phyloP scores from a whole-genome alignment of 2,113 vertebrate genomes.

The Phalacrocorax brasilianus region DNA sequence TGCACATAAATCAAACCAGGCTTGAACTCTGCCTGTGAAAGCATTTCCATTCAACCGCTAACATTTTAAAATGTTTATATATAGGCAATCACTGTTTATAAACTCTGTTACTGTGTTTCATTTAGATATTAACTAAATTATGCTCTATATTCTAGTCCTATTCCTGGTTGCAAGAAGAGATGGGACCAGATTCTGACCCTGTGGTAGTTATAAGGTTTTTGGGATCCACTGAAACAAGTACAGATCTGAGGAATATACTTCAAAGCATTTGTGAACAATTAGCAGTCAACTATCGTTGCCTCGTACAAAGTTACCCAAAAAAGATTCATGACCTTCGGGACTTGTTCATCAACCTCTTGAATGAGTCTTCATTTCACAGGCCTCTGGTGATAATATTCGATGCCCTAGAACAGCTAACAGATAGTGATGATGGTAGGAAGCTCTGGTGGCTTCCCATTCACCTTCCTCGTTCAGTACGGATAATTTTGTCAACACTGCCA shows the following conservation, averaged over 20 bases:
- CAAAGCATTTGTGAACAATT: conserved; percentile 96
- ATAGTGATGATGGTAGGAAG: conserved; percentile 90
- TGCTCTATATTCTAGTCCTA: conserved; percentile 85
- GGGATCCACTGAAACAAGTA: conserved; percentile 88
- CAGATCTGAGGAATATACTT: conserved; percentile 88
- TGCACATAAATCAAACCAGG: neutral
- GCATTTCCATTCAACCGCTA: neutral
- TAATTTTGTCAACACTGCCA: conserved; percentile 94
- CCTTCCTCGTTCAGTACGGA: conserved; percentile 91
- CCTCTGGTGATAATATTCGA: conserved; percentile 93
- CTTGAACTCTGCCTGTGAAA: neutral
- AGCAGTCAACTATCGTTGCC: conserved; percentile 92
- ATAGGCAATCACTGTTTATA: neutral
- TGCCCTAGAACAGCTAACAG: conserved; percentile 91
- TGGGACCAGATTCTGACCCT: conserved; percentile 93
- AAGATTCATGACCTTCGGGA: conserved; percentile 96
- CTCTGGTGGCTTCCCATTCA: conserved; percentile 97
- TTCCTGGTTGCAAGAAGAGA: conserved; percentile 92
- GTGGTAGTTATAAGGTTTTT: conserved; percentile 93
- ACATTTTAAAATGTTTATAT: neutral
- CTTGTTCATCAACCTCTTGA: conserved; percentile 91
- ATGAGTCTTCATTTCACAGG: conserved; percentile 90
- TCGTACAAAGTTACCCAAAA: conserved; percentile 93
- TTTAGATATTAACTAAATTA: conserved; percentile 11
- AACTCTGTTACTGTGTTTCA: neutral